phyloP scores from a whole-genome alignment of 2,888 invertebrate genomes.

The Zaprionus bogoriensis region DNA sequence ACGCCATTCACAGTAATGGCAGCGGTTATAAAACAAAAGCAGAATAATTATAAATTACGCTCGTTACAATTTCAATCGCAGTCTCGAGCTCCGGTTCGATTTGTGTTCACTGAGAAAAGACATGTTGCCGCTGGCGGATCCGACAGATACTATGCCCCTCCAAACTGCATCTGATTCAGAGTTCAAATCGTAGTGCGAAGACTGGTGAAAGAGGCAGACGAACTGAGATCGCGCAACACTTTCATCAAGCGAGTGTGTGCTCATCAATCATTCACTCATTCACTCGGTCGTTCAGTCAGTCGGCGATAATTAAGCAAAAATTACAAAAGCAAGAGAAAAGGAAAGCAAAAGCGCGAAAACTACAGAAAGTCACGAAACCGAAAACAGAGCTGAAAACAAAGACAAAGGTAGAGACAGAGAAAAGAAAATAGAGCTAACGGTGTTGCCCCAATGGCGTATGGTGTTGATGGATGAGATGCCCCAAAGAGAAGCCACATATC shows the following conservation, averaged over 20 bases:
- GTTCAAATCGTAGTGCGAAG: constrained; percentile 2
- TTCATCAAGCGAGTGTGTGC: constrained; percentile 51
- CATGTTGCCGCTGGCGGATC: not conserved
- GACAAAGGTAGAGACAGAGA: not conserved
- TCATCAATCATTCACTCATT: constrained; percentile 50
- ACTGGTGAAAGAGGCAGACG: constrained; percentile 17
- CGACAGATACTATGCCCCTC: not conserved
- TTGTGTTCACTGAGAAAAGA: constrained; percentile 1
- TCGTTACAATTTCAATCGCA: constrained; percentile 28
- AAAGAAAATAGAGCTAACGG: constrained; percentile 12
- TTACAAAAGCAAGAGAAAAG: constrained; percentile 10
- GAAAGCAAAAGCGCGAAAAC: constrained; percentile 40
- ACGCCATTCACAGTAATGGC: constrained; percentile 7
- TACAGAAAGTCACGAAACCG: constrained; percentile 46
- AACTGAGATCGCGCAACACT: constrained; percentile 52
- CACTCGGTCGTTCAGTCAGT: constrained; percentile 15
- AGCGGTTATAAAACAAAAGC: constrained; percentile 26
- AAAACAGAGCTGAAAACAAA: not conserved
- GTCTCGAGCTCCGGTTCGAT: constrained; percentile 9
- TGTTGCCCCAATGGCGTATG: constrained; percentile 6
- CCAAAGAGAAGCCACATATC: constrained; percentile 16
- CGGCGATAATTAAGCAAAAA: constrained; percentile 1
- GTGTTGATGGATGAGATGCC: constrained; percentile 17
- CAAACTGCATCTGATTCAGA: constrained; percentile 1
- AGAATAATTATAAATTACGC: constrained; percentile 40